Base-by-base conservation (phyloP, 2,113 vertebrate species). In the Pleuronectes platessa region DNA sequence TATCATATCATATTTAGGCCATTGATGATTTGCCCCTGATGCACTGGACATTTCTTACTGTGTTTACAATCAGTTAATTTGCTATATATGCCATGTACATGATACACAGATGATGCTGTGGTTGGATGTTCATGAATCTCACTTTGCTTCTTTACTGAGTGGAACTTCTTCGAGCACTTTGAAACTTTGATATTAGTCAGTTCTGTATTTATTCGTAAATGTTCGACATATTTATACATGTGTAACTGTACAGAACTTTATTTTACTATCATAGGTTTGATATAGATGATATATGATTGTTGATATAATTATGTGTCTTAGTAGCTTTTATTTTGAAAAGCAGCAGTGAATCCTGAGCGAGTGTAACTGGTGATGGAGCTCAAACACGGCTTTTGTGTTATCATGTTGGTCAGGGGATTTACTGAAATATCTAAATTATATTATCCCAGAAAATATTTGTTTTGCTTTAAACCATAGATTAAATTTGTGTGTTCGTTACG, bases 201-300 rank as follows among this genome's bases (percentile, higher is more conserved):
- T 77, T 69, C 62, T 61, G 54, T 67, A 74, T 68, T 85, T 79
- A 79, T 71, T 80, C 23, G 26, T 61, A 70, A 58, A 42, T 62
- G 71, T 71, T 73, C 21, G 47, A 76, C 59, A 76, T 82, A 83
- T 86, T 84, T 86, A 75, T 85, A 80, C 68, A 75, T 61, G 59
- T 88, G 42, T 51, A 26, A 71, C 61, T 85, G 66, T 67, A 89
- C 56, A 87, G 59, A 82, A 72, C 31, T 79, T 79, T 83, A 81
- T 89, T 84, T 88, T 85, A 78, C 70, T 86, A 72, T 83, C 65
- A 71, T 68, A 83, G 13, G 61, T 76, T 85, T 83, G 65, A 84
- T 74, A 74, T 10, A 59, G 47, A 54, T 54, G 18, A 54, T 54
- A 20, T 51, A 51, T 20, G 49, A 51, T 51, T 2, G 1, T 31